Evolutionary conservation across 2,888 invertebrate species (phyloP).

Genomic region (Mamestra brassicae): DNA sequence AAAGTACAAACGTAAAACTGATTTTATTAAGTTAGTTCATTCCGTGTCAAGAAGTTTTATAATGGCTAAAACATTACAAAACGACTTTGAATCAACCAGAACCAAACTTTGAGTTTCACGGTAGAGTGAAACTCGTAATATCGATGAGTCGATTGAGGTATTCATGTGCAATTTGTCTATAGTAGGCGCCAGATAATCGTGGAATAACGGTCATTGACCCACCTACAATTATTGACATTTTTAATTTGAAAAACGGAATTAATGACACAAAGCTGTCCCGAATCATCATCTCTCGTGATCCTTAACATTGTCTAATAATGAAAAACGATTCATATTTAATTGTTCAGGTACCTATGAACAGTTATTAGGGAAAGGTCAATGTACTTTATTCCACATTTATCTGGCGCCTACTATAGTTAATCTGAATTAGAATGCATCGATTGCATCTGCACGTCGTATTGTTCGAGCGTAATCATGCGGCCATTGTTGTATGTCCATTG

Average conservation of each 20-base stretch:
- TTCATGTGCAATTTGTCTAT: conserved; percentile 59
- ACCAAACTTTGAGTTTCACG: conserved; percentile 35
- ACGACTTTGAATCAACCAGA: conserved; percentile 23
- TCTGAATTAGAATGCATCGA: conserved; percentile 46
- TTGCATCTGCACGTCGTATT: conserved; percentile 50
- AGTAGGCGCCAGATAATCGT: no score
- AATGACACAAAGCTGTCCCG: no score
- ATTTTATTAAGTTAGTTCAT: background rate
- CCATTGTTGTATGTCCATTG: conserved; percentile 37
- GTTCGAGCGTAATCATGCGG: conserved; percentile 55
- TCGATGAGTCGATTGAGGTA: conserved; percentile 32
- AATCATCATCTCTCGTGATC: no score
- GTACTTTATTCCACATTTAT: no score
- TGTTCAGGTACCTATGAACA: no score
- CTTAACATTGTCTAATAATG: no score
- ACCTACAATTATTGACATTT: no score
- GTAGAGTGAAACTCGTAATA: conserved; percentile 22
- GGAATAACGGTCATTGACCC: no score
- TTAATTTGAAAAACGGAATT: no score
- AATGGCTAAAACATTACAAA: background rate
- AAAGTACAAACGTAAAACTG: background rate
- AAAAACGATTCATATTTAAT: no score
- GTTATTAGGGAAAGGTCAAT: no score
- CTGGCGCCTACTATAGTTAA: no score
- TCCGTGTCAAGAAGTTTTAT: background rate